Percentiles rank a stretch among this genome's conserved stretches.
Conservation (phyloP, 2,113 vertebrate genomes). For the Benitochromis conjunctus region DNA sequence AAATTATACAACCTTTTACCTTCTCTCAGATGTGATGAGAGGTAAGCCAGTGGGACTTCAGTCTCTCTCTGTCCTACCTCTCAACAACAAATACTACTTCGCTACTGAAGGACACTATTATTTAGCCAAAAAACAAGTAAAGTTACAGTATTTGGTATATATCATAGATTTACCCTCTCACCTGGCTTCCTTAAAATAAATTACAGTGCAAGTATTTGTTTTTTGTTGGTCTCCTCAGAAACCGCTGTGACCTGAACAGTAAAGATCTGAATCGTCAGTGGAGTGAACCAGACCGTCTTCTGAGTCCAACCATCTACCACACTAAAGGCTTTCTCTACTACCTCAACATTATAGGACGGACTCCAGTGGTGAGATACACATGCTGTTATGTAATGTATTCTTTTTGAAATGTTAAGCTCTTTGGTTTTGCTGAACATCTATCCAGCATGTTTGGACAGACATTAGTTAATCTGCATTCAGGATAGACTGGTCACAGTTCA, state of each 20-base stretch:
- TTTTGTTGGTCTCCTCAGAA: slow-evolving; percentile 62
- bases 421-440: neutral
- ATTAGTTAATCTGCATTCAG: neutral
- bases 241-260: slow-evolving; percentile 84
- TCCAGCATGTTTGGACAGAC: neutral
- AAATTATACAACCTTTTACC: too few species aligned
- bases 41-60: too few species aligned
- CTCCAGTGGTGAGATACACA: slow-evolving; percentile 77
- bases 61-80: neutral
- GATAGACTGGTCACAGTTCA: neutral
- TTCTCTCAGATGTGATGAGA: too few species aligned
- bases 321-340: slow-evolving; percentile 87
- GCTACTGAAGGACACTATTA: neutral
- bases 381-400: neutral
- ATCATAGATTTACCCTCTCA: neutral
- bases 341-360: slow-evolving; percentile 75
- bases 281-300: slow-evolving; percentile 72
- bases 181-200: neutral
- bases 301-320: slow-evolving; percentile 90
- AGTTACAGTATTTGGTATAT: neutral
- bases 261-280: slow-evolving; percentile 92
- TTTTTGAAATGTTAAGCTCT: neutral
- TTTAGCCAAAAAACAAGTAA: neutral
- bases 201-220: neutral
- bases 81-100: neutral